These are phyloP conservation scores for Ceratitis capitata DNA, from an alignment of 1,140 invertebrate species.

Conservation along the genomic window DNA sequence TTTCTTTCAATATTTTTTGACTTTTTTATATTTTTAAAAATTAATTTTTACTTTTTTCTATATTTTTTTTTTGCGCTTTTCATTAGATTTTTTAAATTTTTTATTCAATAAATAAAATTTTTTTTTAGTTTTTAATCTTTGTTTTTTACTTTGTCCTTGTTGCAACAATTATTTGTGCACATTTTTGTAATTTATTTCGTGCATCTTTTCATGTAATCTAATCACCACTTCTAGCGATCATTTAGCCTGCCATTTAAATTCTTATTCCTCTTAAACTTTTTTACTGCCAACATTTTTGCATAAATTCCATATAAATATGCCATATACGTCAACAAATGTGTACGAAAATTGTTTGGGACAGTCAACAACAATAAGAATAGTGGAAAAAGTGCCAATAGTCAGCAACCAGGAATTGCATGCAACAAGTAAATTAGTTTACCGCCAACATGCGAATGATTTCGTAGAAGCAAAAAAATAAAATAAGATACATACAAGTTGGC, in stretches of 20 bases:
- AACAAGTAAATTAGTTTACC: slow-evolving; percentile 33
- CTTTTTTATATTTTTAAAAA: too few relatives aligned
- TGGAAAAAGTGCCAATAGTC: neutral
- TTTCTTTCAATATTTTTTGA: too few relatives aligned
- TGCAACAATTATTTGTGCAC: too few relatives aligned
- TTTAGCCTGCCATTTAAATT: neutral
- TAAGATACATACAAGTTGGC: neutral
- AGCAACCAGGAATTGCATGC: slow-evolving; percentile 11
- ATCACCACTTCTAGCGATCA: neutral
- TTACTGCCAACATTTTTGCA: neutral
- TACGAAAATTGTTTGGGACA: slow-evolving; percentile 4
- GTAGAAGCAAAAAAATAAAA: neutral
- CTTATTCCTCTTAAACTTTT: neutral
- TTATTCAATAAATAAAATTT: too few relatives aligned
- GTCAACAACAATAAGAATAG: neutral
- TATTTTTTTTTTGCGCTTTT: too few relatives aligned
- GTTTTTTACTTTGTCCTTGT: too few relatives aligned
- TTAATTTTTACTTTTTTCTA: too few relatives aligned
- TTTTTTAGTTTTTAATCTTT: too few relatives aligned
- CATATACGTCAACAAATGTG: slow-evolving; percentile 11
- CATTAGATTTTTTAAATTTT: too few relatives aligned
- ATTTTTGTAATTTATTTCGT: too few relatives aligned
- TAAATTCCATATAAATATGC: slow-evolving; percentile 8
- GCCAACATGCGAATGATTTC: slow-evolving; percentile 6
- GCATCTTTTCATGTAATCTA: too few relatives aligned